phyloP scores from a whole-genome alignment of 2,888 invertebrate species.

The Pristionchus mayeri region DNA sequence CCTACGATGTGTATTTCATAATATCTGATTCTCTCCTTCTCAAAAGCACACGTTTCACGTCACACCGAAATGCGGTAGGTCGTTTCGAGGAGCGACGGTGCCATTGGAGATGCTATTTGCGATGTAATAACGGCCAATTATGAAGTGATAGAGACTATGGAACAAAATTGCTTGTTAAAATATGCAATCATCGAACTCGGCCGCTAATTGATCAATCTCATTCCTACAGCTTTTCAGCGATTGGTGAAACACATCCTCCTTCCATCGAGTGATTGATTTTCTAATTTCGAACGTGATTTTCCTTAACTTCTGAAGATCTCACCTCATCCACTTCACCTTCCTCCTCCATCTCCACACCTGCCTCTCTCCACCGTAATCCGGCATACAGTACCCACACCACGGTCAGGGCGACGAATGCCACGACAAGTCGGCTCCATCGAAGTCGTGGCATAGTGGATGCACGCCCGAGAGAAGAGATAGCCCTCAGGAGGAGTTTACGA shows the following conservation, averaged over 20 bases:
- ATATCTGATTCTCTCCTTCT: too few species aligned
- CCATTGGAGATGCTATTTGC: not conserved
- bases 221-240: not conserved
- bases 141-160: too few species aligned
- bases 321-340: not conserved
- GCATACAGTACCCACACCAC: not conserved
- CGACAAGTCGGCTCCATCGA: constrained; percentile 10
- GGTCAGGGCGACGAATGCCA: not conserved
- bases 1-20: too few species aligned
- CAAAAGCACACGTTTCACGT: too few species aligned
- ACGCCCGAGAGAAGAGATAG: not conserved
- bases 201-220: not conserved
- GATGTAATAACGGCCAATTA: too few species aligned
- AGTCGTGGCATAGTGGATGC: not conserved
- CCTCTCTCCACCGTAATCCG: not conserved
- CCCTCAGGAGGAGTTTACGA: not conserved
- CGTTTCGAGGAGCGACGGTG: too few species aligned
- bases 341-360: not conserved
- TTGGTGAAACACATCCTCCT: not conserved
- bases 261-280: not conserved
- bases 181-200: not conserved
- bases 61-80: too few species aligned
- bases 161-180: not conserved
- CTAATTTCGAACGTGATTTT: too few species aligned
- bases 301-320: too few species aligned